phyloP scores from a whole-genome alignment of 2,888 invertebrate genomes.

The Caenorhabditis sp. region DNA sequence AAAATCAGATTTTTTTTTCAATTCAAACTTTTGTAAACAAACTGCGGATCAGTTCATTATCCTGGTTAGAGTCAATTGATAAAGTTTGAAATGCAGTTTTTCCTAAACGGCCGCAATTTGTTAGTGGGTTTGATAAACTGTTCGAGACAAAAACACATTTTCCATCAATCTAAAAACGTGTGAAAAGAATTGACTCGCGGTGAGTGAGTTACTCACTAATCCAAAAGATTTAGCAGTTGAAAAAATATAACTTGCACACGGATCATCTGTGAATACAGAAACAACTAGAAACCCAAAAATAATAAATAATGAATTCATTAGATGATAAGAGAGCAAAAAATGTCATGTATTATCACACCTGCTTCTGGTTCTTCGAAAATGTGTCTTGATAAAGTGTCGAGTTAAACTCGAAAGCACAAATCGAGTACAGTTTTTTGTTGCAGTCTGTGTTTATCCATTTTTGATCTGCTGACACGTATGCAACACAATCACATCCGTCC shows the following conservation, averaged over 20 bases:
- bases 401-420: constrained; percentile 17
- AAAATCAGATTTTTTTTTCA: not conserved
- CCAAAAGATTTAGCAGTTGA: not conserved
- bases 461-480: constrained; percentile 18
- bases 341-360: not conserved
- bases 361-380: not conserved
- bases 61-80: not conserved
- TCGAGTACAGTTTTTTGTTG: constrained; percentile 19
- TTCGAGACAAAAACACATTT: not conserved
- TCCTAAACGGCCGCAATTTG: not conserved
- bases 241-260: not conserved
- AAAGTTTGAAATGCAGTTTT: not conserved
- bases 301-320: too few species aligned
- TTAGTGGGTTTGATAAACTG: not conserved
- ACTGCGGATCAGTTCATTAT: not conserved
- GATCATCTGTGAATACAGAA: not conserved
- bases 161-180: not conserved
- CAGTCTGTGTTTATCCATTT: constrained; percentile 38
- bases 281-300: not conserved
- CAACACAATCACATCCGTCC: constrained; percentile 39
- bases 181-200: too few species aligned
- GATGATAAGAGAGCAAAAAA: not conserved
- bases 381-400: not conserved
- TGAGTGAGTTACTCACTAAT: not conserved
- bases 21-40: not conserved